Evolutionary conservation across 2,888 invertebrate species (phyloP), one percentile per base, ranked within the genome.

Genomic region (Temnothorax ravouxi): DNA sequence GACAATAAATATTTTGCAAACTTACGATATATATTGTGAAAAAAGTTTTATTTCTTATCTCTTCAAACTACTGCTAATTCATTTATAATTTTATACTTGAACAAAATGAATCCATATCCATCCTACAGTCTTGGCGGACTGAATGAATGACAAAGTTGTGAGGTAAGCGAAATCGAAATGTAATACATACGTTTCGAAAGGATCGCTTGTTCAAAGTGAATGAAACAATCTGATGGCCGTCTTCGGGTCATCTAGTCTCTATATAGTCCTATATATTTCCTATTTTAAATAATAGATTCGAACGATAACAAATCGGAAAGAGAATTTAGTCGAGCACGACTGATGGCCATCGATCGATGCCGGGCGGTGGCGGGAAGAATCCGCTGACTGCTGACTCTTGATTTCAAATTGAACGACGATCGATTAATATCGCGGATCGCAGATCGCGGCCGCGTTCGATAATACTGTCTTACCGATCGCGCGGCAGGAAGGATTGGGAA

Each of bases 1-100:
- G 92, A 93, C 91, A 93, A 93, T 93, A 93, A 93, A 93, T 82
- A 89, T 87, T 86, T 88, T 86, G 86, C 85, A 89, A 87, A 92
- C 83, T 66, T 47, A 71, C 25, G 13, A 25, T 13, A 50, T n/a
- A 25, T 13, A 41, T n/a, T 25, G 18, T 41, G 34, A 54, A 54
- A 56, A 5, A 44, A 25, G n/a, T 21, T 38, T 21, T 38, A 18
- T 50, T 15, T 18, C 21, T 50, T 44, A 52, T 2, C 50, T 52
- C 29, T 13, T 0, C 34, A 34, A 44, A n/a, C 29, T 29, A 29
- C n/a, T 18, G 25, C n/a, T 18, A 41, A 38, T 62, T 11, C 6
- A 18, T 62, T 62, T 38, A 5, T 34, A 34, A 34, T 34, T 34
- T 34, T 34, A 38, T 38, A 66, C 47, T 21, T 59, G 21, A 64